Evolutionary conservation across 1,140 invertebrate genomes (phyloP), one percentile per base, ranked within the genome.

Genomic region (Calephelis virginiensis): DNA sequence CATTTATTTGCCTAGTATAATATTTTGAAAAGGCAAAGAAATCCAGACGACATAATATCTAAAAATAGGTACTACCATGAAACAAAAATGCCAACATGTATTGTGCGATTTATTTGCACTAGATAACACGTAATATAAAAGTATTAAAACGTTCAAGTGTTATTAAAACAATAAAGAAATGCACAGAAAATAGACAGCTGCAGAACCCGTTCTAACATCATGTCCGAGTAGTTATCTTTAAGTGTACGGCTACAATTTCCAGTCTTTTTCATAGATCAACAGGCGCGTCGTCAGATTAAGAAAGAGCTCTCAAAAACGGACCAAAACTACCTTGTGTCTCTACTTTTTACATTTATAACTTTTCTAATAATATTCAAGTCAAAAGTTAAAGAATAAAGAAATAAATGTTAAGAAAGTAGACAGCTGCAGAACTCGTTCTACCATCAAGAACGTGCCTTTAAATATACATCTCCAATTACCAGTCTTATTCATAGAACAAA

Each of bases 191-290:
- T 53, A 17, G 50, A 53, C 17, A 53, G 50, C 50, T 53, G 17
- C 14, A 53, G 50, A 53, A 53, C 50, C 28, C 9, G 50, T 53
- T 53, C 50, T 53, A 53, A 28, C 50, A 53, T 53, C 17, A 53
- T 53, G 50, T 53, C 50, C 50, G 50, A 53, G 50, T 53, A 53
- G 50, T 53, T 53, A 53, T 53, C 50, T 53, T 53, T 53, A 53
- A 28, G 17, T 17, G 50, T 53, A 53, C 17, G 50, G 14, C 50
- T 53, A 53, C 14, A 53, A 53, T 53, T 53, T 10, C 50, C 13
- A 53, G 50, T 53, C 50, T 53, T 53, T 14, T 10, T 10, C 14
- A 17, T 53, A 14, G 50, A 53, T 9, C 17, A 17, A 53, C 2
- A 28, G 14, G 10, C 50, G 10, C 9, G 8, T 10, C 8, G 6